Evolutionary conservation across 2,797 vertebrate species (phyloP).

Genomic region (Squalus acanthias): DNA sequence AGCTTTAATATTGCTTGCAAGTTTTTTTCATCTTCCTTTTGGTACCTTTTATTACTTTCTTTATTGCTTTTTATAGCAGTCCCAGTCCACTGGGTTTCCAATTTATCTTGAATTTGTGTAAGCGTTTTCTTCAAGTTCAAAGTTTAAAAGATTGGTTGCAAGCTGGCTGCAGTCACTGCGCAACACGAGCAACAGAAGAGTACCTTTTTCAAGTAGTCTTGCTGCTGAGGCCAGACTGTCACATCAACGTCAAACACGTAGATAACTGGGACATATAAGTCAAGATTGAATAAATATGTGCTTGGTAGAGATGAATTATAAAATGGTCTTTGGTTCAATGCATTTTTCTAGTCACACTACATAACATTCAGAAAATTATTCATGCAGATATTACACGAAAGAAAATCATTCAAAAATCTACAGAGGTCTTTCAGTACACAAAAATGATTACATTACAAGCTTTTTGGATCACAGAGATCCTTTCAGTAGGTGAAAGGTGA

Average conservation of each 20-base stretch:
- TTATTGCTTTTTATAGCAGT: neutral
- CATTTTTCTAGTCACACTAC: slow-evolving; percentile 24
- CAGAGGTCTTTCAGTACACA: neutral
- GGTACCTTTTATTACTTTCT: neutral
- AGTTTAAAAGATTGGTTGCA: neutral
- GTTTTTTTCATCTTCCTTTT: neutral
- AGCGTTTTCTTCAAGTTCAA: neutral
- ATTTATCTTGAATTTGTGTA: neutral
- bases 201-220: neutral
- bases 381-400: slow-evolving; percentile 22
- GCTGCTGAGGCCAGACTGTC: neutral
- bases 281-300: slow-evolving; percentile 5
- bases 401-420: slow-evolving; percentile 24
- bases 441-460: neutral
- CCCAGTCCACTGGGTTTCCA: neutral
- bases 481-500: neutral
- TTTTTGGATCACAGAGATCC: neutral
- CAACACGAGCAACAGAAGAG: neutral
- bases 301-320: slow-evolving; percentile 8
- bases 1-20: neutral
- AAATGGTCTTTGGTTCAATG: slow-evolving; percentile 30
- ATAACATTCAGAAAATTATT: slow-evolving; percentile 33
- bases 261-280: slow-evolving; percentile 26
- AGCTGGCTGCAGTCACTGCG: neutral
- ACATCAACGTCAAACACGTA: neutral